These are phyloP conservation scores for Pygmarrhopalites habei DNA, from an alignment of 1,140 invertebrate genomes.

Conservation along the genomic window DNA sequence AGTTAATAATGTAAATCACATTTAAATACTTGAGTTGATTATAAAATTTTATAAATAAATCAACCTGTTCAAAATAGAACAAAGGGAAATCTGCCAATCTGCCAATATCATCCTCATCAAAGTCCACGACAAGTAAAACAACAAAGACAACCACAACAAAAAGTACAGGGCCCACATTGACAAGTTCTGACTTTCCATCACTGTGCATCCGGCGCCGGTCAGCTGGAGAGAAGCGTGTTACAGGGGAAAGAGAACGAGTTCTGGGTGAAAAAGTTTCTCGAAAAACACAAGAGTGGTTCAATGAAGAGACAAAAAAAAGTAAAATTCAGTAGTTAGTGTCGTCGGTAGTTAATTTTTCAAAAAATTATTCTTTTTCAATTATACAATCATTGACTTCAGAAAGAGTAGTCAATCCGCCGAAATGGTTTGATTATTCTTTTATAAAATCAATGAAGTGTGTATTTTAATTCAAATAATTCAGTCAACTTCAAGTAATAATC, in stretches of 20 bases:
- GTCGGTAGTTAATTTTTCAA: no score
- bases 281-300: conserved; percentile 78
- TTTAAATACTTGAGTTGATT: no score
- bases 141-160: conserved; percentile 1
- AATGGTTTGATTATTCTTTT: no score
- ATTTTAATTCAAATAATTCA: no score
- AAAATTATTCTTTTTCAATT: no score
- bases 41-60: background rate
- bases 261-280: conserved; percentile 78
- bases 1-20: no score
- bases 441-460: no score
- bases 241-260: conserved; percentile 79
- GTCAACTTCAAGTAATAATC: no score
- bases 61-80: background rate
- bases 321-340: no score
- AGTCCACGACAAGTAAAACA: background rate
- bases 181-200: conserved; percentile 59
- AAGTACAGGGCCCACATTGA: background rate
- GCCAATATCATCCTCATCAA: background rate
- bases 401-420: no score
- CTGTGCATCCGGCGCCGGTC: conserved; percentile 69
- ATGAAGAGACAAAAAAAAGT: conserved; percentile 74
- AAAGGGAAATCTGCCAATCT: background rate
- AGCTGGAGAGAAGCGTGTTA: conserved; percentile 62
- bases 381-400: no score